phyloP scores from a whole-genome alignment of 64 coral and sea anemone genomes.

The Porites lutea region DNA sequence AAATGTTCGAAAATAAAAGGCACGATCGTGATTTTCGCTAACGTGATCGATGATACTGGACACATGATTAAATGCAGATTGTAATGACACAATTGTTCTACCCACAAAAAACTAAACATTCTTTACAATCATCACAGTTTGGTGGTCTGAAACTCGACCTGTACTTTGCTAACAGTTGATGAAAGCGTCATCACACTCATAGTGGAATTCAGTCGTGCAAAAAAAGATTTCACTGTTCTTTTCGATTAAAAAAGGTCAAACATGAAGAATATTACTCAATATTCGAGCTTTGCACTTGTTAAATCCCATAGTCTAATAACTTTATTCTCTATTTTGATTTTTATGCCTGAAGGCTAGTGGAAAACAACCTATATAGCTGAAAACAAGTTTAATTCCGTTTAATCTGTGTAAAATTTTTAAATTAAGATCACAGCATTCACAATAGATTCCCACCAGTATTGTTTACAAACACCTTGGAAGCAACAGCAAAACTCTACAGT shows the following conservation, averaged over 20 bases:
- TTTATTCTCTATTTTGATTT: neutral
- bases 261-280: neutral
- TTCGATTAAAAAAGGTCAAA: neutral
- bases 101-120: neutral
- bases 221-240: neutral
- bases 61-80: neutral
- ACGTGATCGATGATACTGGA: neutral
- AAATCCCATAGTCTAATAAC: neutral
- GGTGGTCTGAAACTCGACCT: neutral
- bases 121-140: neutral
- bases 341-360: neutral
- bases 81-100: neutral
- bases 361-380: neutral
- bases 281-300: neutral
- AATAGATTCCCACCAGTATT: conserved; percentile 2
- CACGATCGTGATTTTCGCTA: neutral
- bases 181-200: neutral
- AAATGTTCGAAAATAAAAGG: neutral
- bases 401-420: conserved; percentile 53
- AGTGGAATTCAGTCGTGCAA: conserved; percentile 4
- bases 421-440: conserved; percentile 24
- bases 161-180: neutral
- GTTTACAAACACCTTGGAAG: conserved; percentile 46
- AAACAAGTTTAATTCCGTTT: neutral
- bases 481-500: conserved; percentile 5